Conservation (phyloP, 2,113 vertebrate genomes). For the Plecotus auritus region DNA sequence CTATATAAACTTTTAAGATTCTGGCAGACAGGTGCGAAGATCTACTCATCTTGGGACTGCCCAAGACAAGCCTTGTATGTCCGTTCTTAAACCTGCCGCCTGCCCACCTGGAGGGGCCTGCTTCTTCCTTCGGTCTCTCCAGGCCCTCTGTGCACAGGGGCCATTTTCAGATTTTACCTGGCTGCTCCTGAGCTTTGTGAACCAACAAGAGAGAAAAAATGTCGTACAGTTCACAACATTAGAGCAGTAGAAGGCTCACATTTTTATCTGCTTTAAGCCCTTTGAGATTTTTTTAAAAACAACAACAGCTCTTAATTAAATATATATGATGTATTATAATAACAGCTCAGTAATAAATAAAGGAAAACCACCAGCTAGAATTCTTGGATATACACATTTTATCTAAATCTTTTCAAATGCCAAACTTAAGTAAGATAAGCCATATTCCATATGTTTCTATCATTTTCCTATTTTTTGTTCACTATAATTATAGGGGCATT, state of each 20-base stretch:
- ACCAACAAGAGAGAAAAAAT: background rate
- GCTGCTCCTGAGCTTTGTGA: background rate
- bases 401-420: slow-evolving; percentile 27
- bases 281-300: background rate
- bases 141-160: background rate
- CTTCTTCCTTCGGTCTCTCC: background rate
- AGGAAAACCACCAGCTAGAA: slow-evolving; percentile 19
- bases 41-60: background rate
- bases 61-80: background rate
- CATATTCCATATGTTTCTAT: background rate
- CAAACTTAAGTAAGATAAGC: slow-evolving; percentile 34
- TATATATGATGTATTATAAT: slow-evolving; percentile 20
- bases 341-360: background rate
- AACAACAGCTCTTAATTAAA: slow-evolving; percentile 1
- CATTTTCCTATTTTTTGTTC: background rate
- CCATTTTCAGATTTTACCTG: background rate
- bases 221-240: slow-evolving; percentile 18
- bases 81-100: background rate
- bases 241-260: background rate
- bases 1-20: background rate
- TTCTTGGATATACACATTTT: slow-evolving; percentile 43
- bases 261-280: slow-evolving; percentile 35
- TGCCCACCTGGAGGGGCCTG: background rate
- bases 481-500: background rate
- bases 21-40: background rate